Percentiles rank a stretch among this genome's conserved stretches.
These are phyloP conservation scores for Sminthurides aquaticus DNA, from an alignment of 2,888 invertebrate species.

Conservation along the genomic window DNA sequence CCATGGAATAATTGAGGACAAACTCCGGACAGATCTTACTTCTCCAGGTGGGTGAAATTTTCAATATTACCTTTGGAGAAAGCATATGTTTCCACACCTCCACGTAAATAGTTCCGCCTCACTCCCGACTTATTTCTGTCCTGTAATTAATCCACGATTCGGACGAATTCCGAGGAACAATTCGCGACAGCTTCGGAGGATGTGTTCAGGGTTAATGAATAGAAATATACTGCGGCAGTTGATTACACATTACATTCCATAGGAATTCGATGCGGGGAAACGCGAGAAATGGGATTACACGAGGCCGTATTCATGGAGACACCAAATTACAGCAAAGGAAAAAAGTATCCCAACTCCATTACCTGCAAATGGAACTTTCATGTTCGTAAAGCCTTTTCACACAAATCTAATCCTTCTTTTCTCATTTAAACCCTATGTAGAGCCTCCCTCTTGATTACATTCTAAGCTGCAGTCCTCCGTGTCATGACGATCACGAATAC, in stretches of 20 bases:
- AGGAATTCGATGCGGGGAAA: constrained; percentile 12
- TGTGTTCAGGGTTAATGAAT: neutral
- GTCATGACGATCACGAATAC: no score
- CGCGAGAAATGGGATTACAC: constrained; percentile 16
- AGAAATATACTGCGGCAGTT: neutral
- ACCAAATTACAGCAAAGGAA: constrained; percentile 28
- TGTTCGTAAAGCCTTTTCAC: constrained; percentile 22
- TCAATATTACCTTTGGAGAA: no score
- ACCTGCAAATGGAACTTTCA: constrained; percentile 37
- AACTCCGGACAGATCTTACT: neutral
- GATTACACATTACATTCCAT: neutral
- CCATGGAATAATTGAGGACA: neutral
- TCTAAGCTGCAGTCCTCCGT: neutral
- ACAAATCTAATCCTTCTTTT: constrained; percentile 9
- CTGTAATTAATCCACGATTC: no score
- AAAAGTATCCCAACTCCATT: constrained; percentile 37
- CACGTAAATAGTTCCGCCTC: no score
- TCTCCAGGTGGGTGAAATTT: neutral
- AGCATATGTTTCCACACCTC: no score
- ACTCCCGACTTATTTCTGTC: neutral
- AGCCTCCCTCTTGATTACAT: neutral
- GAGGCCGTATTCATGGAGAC: constrained; percentile 35
- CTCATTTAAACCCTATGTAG: constrained; percentile 13
- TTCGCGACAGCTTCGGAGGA: no score
- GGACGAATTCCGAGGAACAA: no score